phyloP scores from a whole-genome alignment of 2,797 vertebrate genomes.

The Siniperca undulata region DNA sequence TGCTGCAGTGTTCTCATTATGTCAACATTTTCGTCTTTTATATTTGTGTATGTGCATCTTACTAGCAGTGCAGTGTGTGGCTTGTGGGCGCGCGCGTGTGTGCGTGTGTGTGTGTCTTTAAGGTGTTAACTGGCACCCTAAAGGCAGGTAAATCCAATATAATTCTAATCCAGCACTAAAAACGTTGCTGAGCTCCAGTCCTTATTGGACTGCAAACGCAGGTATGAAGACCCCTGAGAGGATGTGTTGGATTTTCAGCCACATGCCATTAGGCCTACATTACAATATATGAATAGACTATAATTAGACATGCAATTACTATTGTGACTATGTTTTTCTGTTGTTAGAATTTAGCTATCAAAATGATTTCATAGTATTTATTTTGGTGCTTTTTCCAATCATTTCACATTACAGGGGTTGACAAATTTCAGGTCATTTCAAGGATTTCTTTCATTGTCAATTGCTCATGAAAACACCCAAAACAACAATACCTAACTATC shows the following conservation, averaged over 20 bases:
- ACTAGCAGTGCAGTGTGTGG: background rate
- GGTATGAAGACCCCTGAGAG: background rate
- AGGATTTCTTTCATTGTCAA: background rate
- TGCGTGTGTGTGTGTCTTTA: background rate
- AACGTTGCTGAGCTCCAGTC: slow-evolving; percentile 3
- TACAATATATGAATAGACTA: background rate
- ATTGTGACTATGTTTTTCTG: background rate
- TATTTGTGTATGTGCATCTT: slow-evolving; percentile 24
- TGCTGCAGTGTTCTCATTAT: slow-evolving; percentile 57
- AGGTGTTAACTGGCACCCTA: slow-evolving; percentile 7
- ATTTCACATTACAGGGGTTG: background rate
- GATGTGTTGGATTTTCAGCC: background rate
- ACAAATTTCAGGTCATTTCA: background rate
- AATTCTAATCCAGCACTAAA: background rate
- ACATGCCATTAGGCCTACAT: background rate
- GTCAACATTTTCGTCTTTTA: slow-evolving; percentile 35
- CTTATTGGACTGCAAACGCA: background rate
- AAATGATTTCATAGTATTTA: background rate
- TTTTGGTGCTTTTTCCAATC: background rate
- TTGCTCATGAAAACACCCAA: background rate
- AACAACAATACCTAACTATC: too few relatives aligned
- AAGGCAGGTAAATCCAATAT: slow-evolving; percentile 9
- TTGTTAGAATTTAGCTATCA: background rate
- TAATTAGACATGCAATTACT: background rate
- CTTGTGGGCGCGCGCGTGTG: background rate